These are phyloP conservation scores for Ailurus styani DNA, from an alignment of 2,113 vertebrate genomes.

Conservation along the genomic window DNA sequence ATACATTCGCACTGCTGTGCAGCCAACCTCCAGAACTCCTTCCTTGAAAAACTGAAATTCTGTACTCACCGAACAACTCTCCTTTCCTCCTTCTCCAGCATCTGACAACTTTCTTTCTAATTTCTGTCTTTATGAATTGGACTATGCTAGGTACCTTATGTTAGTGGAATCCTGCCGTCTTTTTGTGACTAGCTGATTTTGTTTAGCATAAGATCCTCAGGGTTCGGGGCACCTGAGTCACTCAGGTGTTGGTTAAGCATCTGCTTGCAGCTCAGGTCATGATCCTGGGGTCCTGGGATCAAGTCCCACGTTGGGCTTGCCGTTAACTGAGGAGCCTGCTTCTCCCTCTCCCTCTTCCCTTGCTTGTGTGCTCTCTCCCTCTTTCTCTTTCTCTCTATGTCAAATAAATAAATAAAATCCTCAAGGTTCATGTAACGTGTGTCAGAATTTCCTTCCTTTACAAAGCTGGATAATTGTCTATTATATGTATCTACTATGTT, in stretches of 20 bases:
- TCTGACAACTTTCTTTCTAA: not conserved
- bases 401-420: not conserved
- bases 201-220: not conserved
- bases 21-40: not conserved
- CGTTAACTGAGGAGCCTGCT: no score
- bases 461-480: not conserved
- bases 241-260: no score
- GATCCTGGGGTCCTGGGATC: no score
- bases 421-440: not conserved
- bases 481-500: not conserved
- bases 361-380: no score
- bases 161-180: not conserved
- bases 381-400: not conserved
- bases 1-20: not conserved
- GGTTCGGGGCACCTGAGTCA: not conserved
- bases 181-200: not conserved
- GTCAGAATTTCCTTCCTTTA: not conserved
- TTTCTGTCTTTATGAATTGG: not conserved
- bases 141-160: not conserved
- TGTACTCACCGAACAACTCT: not conserved
- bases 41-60: not conserved
- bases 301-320: no score
- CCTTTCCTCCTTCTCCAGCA: no score
- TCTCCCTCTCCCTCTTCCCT: not conserved
- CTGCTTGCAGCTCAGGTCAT: no score